Conservation (phyloP, 2,888 invertebrate species). For the Drosophila infuscata region DNA sequence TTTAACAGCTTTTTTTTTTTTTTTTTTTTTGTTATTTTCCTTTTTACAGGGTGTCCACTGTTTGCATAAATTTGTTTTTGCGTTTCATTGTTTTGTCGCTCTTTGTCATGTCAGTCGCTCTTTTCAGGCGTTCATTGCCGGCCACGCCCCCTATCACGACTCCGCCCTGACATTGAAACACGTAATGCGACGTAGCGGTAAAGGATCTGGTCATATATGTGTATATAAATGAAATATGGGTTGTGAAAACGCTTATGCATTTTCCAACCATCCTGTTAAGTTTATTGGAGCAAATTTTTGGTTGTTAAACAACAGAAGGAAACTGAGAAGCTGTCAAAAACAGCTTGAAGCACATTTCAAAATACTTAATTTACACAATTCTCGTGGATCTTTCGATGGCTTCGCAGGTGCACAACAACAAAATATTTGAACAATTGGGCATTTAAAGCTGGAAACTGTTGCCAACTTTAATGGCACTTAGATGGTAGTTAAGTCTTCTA, state of each 20-base stretch:
- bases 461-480: slow-evolving; percentile 6
- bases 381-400: slow-evolving; percentile 4
- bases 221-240: slow-evolving; percentile 64
- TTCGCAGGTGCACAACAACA: slow-evolving; percentile 1
- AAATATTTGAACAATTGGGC: neutral
- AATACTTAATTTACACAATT: slow-evolving; percentile 32
- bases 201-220: slow-evolving; percentile 60
- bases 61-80: slow-evolving; percentile 3
- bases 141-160: neutral
- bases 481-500: neutral
- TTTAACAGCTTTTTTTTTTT: too few relatives aligned
- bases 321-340: neutral
- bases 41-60: neutral
- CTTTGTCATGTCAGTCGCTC: slow-evolving; percentile 38
- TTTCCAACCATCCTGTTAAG: slow-evolving; percentile 30
- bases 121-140: slow-evolving; percentile 24
- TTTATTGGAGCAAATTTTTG: slow-evolving; percentile 56
- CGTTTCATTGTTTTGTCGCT: slow-evolving; percentile 15
- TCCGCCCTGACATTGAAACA: slow-evolving; percentile 27
- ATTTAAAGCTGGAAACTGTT: neutral
- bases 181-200: slow-evolving; percentile 28
- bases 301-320: neutral
- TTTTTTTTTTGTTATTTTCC: too few relatives aligned
- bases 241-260: slow-evolving; percentile 25
- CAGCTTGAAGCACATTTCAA: slow-evolving; percentile 23